phyloP scores from a whole-genome alignment of 2,888 invertebrate species.

The Oligia latruncula region DNA sequence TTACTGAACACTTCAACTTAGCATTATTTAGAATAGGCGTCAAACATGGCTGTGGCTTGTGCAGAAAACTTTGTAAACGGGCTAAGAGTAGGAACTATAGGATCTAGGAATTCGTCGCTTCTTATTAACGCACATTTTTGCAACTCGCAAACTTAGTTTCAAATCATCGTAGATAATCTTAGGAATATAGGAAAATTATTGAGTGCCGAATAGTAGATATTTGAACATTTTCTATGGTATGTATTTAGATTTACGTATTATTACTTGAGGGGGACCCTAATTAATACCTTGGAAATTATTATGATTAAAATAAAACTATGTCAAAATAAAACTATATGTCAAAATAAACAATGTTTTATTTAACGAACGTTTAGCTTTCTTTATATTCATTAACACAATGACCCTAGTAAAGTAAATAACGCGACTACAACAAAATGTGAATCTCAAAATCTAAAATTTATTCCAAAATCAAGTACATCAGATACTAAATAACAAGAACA shows the following conservation, averaged over 20 bases:
- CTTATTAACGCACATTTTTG: constrained; percentile 73
- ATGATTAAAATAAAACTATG: constrained; percentile 67
- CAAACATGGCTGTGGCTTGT: constrained; percentile 71
- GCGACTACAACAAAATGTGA: constrained; percentile 72
- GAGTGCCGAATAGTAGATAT: constrained; percentile 74
- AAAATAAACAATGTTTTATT: constrained; percentile 75
- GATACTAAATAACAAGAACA: constrained; percentile 62
- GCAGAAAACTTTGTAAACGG: constrained; percentile 63
- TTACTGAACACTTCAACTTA: constrained; percentile 76
- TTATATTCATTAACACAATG: constrained; percentile 57
- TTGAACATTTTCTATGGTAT: constrained; percentile 64
- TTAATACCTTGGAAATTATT: constrained; percentile 66
- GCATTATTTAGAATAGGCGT: constrained; percentile 46
- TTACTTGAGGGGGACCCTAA: constrained; percentile 83
- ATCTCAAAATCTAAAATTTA: constrained; percentile 78
- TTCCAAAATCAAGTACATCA: constrained; percentile 76
- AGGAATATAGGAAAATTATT: constrained; percentile 56
- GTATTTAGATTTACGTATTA: constrained; percentile 61
- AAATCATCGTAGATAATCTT: constrained; percentile 52
- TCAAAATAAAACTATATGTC: constrained; percentile 65
- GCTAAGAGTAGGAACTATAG: constrained; percentile 60
- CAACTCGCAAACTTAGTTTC: constrained; percentile 66
- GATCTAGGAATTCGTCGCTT: constrained; percentile 67
- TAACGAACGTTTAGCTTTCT: constrained; percentile 62
- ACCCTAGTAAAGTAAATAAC: constrained; percentile 67